phyloP scores from a whole-genome alignment of 92 coral and sea anemone genomes.

The Phymanthus crucifer region DNA sequence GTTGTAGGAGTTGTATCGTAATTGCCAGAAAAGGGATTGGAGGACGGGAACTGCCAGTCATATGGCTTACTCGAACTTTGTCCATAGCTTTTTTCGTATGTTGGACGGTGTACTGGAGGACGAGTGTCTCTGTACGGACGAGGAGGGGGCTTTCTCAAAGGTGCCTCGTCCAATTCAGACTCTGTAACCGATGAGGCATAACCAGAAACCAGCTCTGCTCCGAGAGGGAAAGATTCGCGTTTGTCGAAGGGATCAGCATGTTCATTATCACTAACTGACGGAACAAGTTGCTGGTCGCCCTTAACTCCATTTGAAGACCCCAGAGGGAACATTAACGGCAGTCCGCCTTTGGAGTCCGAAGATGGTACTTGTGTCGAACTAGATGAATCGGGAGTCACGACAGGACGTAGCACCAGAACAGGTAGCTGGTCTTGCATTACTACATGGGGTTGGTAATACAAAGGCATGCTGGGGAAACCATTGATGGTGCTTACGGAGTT shows the following conservation, averaged over 20 bases:
- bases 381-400: slow-evolving; percentile 20
- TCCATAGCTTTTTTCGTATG: background rate
- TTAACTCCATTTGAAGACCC: background rate
- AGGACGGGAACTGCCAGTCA: slow-evolving; percentile 27
- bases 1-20: slow-evolving; percentile 12
- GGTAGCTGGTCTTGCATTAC: slow-evolving; percentile 65
- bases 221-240: background rate
- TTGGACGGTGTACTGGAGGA: background rate
- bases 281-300: background rate
- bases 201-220: slow-evolving; percentile 9
- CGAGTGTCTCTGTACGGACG: background rate
- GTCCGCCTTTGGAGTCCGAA: background rate
- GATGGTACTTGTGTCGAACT: background rate
- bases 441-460: slow-evolving; percentile 73
- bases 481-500: background rate
- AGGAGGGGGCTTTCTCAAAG: background rate
- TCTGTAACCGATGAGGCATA: slow-evolving; percentile 11
- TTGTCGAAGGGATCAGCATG: background rate
- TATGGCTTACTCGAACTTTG: background rate
- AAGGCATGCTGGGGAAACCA: slow-evolving; percentile 11
- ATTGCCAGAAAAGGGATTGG: slow-evolving; percentile 69
- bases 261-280: background rate
- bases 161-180: slow-evolving; percentile 11
- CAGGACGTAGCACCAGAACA: slow-evolving; percentile 68
- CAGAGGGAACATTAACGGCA: background rate